A percentile compares a stretch with the other conserved stretches of the same genome.
These are phyloP conservation scores for Mythimna lalbum DNA, from an alignment of 2,888 invertebrate species.

Conservation along the genomic window DNA sequence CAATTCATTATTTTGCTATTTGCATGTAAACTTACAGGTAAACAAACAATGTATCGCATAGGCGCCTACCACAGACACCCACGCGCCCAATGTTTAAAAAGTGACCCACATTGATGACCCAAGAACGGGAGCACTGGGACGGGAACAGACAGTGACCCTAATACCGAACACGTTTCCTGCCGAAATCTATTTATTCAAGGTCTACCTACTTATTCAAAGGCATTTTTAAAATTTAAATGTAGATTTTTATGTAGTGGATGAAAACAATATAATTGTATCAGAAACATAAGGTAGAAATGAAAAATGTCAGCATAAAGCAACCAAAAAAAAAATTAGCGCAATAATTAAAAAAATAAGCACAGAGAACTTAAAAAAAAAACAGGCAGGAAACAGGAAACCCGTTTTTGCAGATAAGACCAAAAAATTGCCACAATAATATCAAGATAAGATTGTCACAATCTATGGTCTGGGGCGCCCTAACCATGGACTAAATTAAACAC, in stretches of 20 bases:
- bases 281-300: not conserved
- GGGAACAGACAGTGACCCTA: slow-evolving; percentile 22
- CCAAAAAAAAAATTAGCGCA: not conserved
- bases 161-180: slow-evolving; percentile 14
- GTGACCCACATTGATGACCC: slow-evolving; percentile 33
- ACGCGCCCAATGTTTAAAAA: slow-evolving; percentile 18
- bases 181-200: slow-evolving; percentile 9
- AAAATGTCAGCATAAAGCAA: not conserved
- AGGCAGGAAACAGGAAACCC: not conserved
- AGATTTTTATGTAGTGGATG: not conserved
- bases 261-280: not conserved
- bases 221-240: too few species aligned
- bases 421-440: not conserved
- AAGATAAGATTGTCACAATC: slow-evolving; percentile 2
- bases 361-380: not conserved
- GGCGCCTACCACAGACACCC: not conserved
- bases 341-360: not conserved
- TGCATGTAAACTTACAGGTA: slow-evolving; percentile 1
- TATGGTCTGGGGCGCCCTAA: not conserved
- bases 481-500: slow-evolving; percentile 16
- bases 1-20: not conserved
- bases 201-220: not conserved
- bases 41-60: not conserved
- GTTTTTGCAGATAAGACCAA: slow-evolving; percentile 1
- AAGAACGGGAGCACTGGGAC: slow-evolving; percentile 23